Conservation (phyloP, 2,797 vertebrate species). For the Prionace glauca region DNA sequence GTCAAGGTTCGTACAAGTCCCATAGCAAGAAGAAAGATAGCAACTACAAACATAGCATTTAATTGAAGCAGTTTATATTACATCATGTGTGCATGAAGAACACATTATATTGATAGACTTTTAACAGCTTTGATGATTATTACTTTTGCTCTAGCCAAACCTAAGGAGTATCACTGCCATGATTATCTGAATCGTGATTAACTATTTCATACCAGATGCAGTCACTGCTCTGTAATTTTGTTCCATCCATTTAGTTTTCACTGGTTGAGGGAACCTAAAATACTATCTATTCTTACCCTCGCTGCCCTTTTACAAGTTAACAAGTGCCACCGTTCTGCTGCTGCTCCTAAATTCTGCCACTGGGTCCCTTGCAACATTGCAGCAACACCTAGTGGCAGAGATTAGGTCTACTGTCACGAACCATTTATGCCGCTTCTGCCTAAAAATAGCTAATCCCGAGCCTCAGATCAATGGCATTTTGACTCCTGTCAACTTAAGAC, state of each 20-base stretch:
- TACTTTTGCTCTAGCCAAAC: background rate
- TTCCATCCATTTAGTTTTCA: background rate
- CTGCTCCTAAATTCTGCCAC: background rate
- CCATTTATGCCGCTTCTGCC: background rate
- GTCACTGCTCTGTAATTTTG: background rate
- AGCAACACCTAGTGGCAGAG: constrained; percentile 28
- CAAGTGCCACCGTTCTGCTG: background rate
- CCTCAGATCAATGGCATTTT: background rate
- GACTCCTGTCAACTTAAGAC: background rate
- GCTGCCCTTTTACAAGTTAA: background rate
- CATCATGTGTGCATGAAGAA: background rate
- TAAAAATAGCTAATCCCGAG: constrained; percentile 13
- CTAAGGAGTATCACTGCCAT: background rate
- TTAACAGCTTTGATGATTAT: background rate
- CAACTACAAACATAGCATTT: background rate
- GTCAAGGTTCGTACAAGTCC: background rate
- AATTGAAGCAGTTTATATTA: background rate
- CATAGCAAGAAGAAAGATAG: background rate
- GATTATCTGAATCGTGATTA: background rate
- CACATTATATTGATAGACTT: background rate
- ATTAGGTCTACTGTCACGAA: background rate
- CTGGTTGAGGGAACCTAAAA: background rate
- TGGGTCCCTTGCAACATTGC: background rate
- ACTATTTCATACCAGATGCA: background rate
- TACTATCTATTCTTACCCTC: background rate